These are phyloP conservation scores for Tachypleus tridentatus DNA, from an alignment of 1,140 invertebrate species.

Conservation along the genomic window DNA sequence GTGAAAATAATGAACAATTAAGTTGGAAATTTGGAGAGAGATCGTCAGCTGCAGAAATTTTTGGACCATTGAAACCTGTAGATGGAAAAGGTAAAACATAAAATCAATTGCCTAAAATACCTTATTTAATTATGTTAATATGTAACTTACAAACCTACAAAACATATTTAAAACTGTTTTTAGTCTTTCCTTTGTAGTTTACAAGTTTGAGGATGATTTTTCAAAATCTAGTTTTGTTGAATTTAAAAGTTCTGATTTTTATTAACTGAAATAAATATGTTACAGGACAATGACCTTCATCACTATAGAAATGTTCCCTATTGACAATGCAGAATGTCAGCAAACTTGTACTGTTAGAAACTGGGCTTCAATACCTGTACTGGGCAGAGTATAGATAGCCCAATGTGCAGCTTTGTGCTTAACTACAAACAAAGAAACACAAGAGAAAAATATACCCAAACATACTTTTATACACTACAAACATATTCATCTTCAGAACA, in stretches of 20 bases:
- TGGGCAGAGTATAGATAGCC: too few relatives aligned
- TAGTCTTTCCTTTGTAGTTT: neutral
- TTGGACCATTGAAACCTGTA: constrained; percentile 12
- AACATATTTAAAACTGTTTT: neutral
- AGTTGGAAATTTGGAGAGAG: constrained; percentile 14
- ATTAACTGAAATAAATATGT: neutral
- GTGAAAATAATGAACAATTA: constrained; percentile 1
- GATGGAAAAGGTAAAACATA: constrained; percentile 13
- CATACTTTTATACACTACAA: too few relatives aligned
- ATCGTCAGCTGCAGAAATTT: constrained; percentile 1
- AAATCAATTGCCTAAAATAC: neutral
- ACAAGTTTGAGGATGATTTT: neutral
- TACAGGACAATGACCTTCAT: constrained; percentile 12
- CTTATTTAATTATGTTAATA: neutral
- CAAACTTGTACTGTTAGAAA: neutral
- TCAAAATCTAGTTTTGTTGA: neutral
- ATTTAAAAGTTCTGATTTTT: neutral
- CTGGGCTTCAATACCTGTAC: neutral
- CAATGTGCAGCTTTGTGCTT: too few relatives aligned
- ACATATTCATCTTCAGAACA: too few relatives aligned
- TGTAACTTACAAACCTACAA: neutral
- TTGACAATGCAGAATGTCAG: constrained; percentile 1
- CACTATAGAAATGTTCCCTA: constrained; percentile 1
- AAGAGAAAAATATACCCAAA: neutral
- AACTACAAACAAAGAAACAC: neutral